Evolutionary conservation across 2,113 vertebrate species (phyloP), one percentile per base, ranked within the genome.

Genomic region (Anser brachyrhynchus): DNA sequence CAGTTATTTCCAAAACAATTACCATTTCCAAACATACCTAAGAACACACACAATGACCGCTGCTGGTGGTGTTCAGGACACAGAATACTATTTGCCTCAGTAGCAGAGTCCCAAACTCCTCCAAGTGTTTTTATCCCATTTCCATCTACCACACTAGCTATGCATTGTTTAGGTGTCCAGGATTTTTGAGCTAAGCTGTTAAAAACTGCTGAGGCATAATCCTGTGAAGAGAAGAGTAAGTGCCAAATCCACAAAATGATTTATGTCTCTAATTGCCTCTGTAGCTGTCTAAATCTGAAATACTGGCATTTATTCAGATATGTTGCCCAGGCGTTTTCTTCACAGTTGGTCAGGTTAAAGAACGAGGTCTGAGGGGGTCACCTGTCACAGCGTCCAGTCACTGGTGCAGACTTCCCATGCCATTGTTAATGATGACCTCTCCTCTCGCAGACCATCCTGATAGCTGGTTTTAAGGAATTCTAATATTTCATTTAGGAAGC

Each of bases 181-280:
- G 57, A 80, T 81, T 94, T 88, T 83, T 72, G 33, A 95, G 51
- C 61, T 61, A 75, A 76, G 33, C 33, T 75, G 29, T 67, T 75
- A 67, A 90, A 86, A 88, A 10, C 25, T 84, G 18, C 41, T 75
- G 26, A 91, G 31, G 70, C 29, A 82, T 69, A 66, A 91, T 78
- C 39, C 74, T 76, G 35, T 58, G 39, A 95, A 76, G 31, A 83
- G 18, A 72, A 59, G 70, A 87, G 26, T 26, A 92, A 94, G 46
- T 72, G 64, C 54, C 62, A 85, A 85, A 85, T 72, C 57, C 13
- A 79, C 26, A 17, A 81, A 72, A 41, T 43, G 49, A 72, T 90
- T 80, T 84, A 86, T 2, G 2, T 69, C 52, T 85, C 39, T 89
- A 84, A 92, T 65, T 76, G 65, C 54, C 43, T 71, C 52, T 64